These are phyloP conservation scores for Anomalospiza imberbis DNA, from an alignment of 2,797 vertebrate genomes.

Conservation along the genomic window DNA sequence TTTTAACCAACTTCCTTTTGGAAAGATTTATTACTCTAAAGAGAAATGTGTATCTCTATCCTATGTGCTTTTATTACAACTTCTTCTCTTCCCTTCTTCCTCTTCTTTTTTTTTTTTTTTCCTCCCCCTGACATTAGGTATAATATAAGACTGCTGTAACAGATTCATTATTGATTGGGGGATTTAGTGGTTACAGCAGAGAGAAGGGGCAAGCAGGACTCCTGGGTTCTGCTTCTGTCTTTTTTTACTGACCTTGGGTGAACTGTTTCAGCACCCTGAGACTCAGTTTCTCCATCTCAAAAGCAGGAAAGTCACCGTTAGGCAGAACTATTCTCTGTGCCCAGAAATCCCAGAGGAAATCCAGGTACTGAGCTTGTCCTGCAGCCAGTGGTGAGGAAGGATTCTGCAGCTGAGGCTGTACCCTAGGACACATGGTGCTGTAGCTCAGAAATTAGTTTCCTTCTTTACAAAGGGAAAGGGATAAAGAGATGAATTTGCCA, in stretches of 20 bases:
- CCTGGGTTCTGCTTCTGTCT: neutral
- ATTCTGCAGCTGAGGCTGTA: neutral
- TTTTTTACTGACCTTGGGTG: slow-evolving; percentile 11
- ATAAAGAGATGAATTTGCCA: neutral
- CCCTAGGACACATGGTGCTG: neutral
- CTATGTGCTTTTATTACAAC: slow-evolving; percentile 75
- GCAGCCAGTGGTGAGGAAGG: neutral
- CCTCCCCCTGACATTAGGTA: slow-evolving; percentile 58
- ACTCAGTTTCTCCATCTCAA: neutral
- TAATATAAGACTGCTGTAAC: slow-evolving; percentile 69
- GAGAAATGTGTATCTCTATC: slow-evolving; percentile 74
- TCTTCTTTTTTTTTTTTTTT: neutral
- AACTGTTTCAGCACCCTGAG: neutral
- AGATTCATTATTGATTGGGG: slow-evolving; percentile 70
- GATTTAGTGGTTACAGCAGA: slow-evolving; percentile 57
- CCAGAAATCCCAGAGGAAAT: neutral
- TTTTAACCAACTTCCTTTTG: slow-evolving; percentile 75
- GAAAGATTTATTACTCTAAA: slow-evolving; percentile 73
- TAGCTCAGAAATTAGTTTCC: neutral
- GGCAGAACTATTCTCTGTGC: neutral
- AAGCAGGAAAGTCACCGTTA: neutral
- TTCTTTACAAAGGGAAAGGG: neutral
- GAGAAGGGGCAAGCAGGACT: neutral
- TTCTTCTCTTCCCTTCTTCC: slow-evolving; percentile 21
- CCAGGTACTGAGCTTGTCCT: neutral